phyloP scores from a whole-genome alignment of 1,140 invertebrate genomes.

The Aphidius ervi region DNA sequence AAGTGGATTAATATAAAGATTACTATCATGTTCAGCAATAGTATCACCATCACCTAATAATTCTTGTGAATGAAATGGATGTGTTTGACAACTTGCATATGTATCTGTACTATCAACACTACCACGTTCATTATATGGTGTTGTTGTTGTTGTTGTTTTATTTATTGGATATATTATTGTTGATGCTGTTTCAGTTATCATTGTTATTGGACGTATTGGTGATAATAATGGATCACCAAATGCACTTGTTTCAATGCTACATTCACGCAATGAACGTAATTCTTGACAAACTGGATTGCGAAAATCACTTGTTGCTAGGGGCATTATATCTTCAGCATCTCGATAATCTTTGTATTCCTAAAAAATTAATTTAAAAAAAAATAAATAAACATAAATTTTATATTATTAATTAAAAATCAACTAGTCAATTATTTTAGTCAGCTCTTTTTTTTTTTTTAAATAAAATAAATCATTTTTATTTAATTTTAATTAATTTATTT shows the following conservation, averaged over 20 bases:
- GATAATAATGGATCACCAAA: constrained; percentile 39
- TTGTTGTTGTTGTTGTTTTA: constrained; percentile 29
- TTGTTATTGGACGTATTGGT: constrained; percentile 9
- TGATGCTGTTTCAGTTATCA: constrained; percentile 23
- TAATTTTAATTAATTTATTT: too few relatives aligned
- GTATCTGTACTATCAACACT: constrained; percentile 85
- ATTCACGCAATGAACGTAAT: constrained; percentile 62
- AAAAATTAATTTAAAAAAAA: constrained; percentile 25
- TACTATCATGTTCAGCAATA: constrained; percentile 70
- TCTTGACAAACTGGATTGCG: constrained; percentile 75
- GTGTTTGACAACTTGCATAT: constrained; percentile 92
- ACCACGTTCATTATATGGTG: constrained; percentile 63
- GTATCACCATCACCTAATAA: constrained; percentile 57
- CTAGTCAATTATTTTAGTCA: neutral
- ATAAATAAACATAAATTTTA: too few relatives aligned
- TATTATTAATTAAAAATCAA: constrained; percentile 28
- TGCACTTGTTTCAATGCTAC: constrained; percentile 49
- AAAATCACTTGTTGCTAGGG: constrained; percentile 75
- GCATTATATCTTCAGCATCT: constrained; percentile 81
- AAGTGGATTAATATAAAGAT: constrained; percentile 89
- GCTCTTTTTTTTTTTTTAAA: constrained; percentile 1
- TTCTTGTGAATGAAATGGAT: constrained; percentile 81
- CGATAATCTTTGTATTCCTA: constrained; percentile 86
- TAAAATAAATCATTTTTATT: neutral
- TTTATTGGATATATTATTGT: neutral